Evolutionary conservation across 2,113 vertebrate genomes (phyloP).

Genomic region (Lasiurus cinereus): DNA sequence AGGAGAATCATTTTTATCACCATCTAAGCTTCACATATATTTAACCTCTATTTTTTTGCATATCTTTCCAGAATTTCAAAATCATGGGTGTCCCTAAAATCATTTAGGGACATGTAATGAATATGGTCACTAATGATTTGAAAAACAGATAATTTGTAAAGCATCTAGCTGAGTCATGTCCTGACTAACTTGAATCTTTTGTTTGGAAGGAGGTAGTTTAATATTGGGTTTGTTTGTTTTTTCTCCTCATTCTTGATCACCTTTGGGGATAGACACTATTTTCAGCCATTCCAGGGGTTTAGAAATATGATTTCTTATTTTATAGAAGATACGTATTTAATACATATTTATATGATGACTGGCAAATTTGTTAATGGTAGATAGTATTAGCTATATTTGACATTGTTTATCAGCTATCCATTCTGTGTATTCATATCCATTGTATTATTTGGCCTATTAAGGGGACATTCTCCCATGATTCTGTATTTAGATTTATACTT

Average conservation of each 20-base stretch:
- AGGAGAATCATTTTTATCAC: background rate
- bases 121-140: background rate
- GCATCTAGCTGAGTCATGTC: background rate
- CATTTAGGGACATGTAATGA: background rate
- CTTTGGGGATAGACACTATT: background rate
- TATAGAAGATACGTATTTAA: background rate
- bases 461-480: background rate
- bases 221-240: background rate
- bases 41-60: background rate
- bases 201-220: background rate
- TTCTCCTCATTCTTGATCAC: background rate
- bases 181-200: background rate
- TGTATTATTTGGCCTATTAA: background rate
- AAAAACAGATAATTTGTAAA: conserved; percentile 26
- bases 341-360: background rate
- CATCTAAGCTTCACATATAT: background rate
- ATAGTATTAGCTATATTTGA: background rate
- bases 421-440: background rate
- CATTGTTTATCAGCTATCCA: background rate
- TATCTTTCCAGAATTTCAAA: background rate
- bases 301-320: background rate
- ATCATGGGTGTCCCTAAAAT: background rate
- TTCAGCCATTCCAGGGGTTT: background rate
- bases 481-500: background rate
- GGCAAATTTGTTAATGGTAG: background rate